Percentiles rank a stretch among this genome's conserved stretches.
Conservation (phyloP, 2,797 vertebrate species). For the Enteromius viviparus region DNA sequence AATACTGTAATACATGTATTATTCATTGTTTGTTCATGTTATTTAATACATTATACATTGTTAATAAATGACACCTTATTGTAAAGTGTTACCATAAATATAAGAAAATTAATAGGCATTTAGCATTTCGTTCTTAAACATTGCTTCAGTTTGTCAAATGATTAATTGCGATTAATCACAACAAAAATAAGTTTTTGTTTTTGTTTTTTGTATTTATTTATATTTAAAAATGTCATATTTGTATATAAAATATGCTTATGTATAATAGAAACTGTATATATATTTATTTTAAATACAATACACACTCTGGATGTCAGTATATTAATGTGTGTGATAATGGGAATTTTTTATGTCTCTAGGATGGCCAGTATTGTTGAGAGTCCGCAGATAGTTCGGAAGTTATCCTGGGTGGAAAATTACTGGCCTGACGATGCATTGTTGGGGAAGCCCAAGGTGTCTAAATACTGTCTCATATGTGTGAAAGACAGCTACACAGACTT, state of each 20-base stretch:
- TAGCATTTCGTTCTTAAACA: neutral
- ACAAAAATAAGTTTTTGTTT: too few species aligned
- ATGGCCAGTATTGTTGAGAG: slow-evolving; percentile 96
- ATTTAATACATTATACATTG: too few species aligned
- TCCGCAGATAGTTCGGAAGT: slow-evolving; percentile 91
- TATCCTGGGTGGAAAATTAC: slow-evolving; percentile 97
- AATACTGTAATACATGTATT: too few species aligned
- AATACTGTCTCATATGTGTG: slow-evolving; percentile 97
- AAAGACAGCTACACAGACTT: slow-evolving; percentile 99
- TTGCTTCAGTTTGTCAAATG: neutral
- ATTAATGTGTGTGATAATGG: neutral
- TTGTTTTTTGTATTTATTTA: too few species aligned
- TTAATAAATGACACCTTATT: too few species aligned
- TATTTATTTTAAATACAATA: neutral
- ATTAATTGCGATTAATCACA: too few species aligned
- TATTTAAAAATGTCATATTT: too few species aligned
- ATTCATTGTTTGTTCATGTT: too few species aligned
- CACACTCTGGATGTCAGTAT: neutral
- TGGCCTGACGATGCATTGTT: slow-evolving; percentile 95
- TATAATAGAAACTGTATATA: too few species aligned
- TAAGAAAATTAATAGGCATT: neutral
- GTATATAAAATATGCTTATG: too few species aligned
- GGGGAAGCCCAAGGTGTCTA: slow-evolving; percentile 96
- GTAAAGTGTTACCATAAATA: neutral
- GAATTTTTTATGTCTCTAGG: slow-evolving; percentile 68